phyloP scores from a whole-genome alignment of 1,140 invertebrate genomes.

The Drosophila busckii region DNA sequence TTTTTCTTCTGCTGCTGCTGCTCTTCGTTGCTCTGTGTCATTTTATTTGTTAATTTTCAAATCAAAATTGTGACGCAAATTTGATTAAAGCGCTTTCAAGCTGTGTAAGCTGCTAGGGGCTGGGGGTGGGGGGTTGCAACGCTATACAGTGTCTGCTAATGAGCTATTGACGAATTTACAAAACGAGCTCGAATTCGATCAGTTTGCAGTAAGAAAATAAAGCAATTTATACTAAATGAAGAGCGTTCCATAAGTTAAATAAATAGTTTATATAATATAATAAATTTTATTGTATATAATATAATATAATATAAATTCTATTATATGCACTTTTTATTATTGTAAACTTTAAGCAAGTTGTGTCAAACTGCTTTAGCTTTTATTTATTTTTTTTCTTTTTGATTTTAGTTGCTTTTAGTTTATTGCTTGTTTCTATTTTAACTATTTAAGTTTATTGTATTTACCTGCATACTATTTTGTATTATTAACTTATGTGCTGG shows the following conservation, averaged over 20 bases:
- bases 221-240: not conserved
- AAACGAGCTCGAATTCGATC: not conserved
- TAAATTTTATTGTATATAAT: no score
- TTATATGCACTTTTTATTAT: no score
- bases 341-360: no score
- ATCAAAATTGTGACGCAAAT: conserved; percentile 65
- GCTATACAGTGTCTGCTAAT: conserved; percentile 31
- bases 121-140: not conserved
- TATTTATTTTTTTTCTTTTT: conserved; percentile 14
- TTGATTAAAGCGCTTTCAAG: conserved; percentile 59
- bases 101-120: conserved; percentile 25
- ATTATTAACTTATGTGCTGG: no score
- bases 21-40: no score
- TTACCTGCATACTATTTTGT: conserved; percentile 7
- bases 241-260: no score
- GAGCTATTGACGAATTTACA: conserved; percentile 50
- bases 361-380: not conserved
- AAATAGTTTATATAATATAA: no score
- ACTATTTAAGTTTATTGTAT: conserved; percentile 8
- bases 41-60: conserved; percentile 75
- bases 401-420: not conserved
- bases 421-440: not conserved
- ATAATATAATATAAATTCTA: no score
- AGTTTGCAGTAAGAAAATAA: not conserved
- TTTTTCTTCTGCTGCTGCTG: no score